phyloP scores from a whole-genome alignment of 2,797 vertebrate genomes.

The Clarias platycephalus region DNA sequence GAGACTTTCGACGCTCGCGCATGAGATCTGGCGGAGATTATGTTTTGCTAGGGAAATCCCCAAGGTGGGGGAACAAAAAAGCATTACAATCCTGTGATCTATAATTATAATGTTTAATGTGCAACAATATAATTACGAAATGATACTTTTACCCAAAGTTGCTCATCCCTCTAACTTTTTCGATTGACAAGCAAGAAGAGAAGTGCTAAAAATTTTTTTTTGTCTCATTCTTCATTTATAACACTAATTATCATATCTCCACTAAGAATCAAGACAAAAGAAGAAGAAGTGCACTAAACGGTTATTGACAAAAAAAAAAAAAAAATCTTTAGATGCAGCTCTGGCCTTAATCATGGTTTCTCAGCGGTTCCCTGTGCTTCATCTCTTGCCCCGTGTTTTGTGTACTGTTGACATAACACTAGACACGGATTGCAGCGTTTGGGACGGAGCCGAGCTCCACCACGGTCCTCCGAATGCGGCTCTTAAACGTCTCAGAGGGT shows the following conservation, averaged over 20 bases:
- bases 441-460: neutral
- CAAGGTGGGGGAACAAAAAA: neutral
- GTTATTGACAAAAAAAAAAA: neutral
- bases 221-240: too few relatives aligned
- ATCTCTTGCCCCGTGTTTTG: neutral
- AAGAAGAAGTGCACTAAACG: neutral
- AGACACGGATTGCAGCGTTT: neutral
- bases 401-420: neutral
- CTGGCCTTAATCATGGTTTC: neutral
- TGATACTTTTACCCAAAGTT: slow-evolving; percentile 1
- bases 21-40: slow-evolving; percentile 18
- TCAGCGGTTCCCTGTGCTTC: neutral
- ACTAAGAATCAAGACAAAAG: neutral
- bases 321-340: neutral
- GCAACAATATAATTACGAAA: neutral
- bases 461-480: neutral
- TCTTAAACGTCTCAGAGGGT: too few relatives aligned
- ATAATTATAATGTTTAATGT: neutral
- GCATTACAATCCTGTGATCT: neutral
- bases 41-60: slow-evolving; percentile 21
- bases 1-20: slow-evolving; percentile 5
- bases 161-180: neutral
- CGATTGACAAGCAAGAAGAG: neutral
- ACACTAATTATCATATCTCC: too few relatives aligned
- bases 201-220: too few relatives aligned